Evolutionary conservation across 2,113 vertebrate species (phyloP).

Genomic region (Talpa occidentalis): DNA sequence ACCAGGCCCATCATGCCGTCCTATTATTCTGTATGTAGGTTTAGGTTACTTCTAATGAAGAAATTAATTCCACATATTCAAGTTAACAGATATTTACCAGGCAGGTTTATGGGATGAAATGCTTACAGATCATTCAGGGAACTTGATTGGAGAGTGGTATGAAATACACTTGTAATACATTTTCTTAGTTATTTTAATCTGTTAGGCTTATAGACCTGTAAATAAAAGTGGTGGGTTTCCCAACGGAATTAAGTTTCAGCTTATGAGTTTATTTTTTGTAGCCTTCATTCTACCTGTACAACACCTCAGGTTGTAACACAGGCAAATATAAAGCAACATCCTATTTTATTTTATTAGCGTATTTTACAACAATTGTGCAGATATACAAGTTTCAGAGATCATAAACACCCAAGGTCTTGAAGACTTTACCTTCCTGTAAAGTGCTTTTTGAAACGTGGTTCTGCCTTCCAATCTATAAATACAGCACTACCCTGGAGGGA

Average conservation of each 20-base stretch:
- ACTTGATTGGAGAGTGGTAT: conserved; percentile 5
- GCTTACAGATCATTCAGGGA: background rate
- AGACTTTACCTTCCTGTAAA: conserved; percentile 73
- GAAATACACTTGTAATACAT: conserved; percentile 58
- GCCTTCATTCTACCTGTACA: background rate
- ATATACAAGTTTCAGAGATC: conserved; percentile 65
- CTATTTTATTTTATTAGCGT: conserved; percentile 74
- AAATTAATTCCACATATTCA: conserved; percentile 59
- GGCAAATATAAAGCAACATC: conserved; percentile 71
- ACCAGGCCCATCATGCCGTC: background rate
- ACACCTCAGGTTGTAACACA: conserved; percentile 54
- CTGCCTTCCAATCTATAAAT: conserved; percentile 70
- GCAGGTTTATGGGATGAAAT: conserved; percentile 36
- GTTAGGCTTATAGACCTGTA: conserved; percentile 58
- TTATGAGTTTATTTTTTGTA: conserved; percentile 64
- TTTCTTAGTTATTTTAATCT: conserved; percentile 67
- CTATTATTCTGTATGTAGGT: background rate
- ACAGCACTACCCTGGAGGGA: conserved; percentile 60
- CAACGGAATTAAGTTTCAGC: conserved; percentile 59
- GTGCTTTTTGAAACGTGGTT: conserved; percentile 56
- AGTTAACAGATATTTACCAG: conserved; percentile 29
- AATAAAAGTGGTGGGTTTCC: conserved; percentile 59
- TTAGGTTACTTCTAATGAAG: conserved; percentile 21
- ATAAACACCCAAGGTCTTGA: conserved; percentile 76
- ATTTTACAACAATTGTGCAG: conserved; percentile 75